A percentile compares a stretch with the other conserved stretches of the same genome.
Conservation (phyloP, 2,113 vertebrate genomes). For the Takifugu flavidus region DNA sequence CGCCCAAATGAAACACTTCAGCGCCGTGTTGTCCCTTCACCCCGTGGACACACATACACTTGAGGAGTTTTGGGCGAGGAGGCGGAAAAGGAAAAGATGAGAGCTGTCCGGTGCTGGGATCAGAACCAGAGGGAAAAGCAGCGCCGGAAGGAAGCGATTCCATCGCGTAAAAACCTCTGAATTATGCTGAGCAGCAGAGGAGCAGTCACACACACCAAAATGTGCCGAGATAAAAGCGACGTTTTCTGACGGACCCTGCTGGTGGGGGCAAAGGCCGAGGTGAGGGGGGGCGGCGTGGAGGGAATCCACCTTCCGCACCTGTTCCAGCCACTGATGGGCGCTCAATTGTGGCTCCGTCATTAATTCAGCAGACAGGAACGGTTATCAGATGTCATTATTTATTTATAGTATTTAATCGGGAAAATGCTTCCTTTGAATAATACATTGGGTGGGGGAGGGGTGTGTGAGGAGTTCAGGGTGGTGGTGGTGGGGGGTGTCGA, state of each 20-base stretch:
- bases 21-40: not conserved
- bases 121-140: constrained; percentile 11
- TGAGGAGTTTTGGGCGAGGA: not conserved
- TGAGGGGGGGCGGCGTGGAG: constrained; percentile 15
- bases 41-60: too few species aligned
- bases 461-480: constrained; percentile 24
- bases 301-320: constrained; percentile 26
- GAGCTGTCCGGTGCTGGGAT: constrained; percentile 66
- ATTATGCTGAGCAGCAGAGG: not conserved
- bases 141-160: not conserved
- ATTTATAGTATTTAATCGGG: constrained; percentile 74
- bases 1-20: constrained; percentile 28
- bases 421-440: constrained; percentile 74
- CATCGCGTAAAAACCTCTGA: not conserved
- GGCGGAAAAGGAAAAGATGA: constrained; percentile 10
- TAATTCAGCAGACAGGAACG: constrained; percentile 68
- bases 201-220: not conserved
- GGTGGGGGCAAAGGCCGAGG: constrained; percentile 39
- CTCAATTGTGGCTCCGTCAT: constrained; percentile 44
- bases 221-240: not conserved
- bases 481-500: constrained; percentile 30
- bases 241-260: constrained; percentile 3
- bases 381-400: constrained; percentile 73
- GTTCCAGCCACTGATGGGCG: constrained; percentile 36
- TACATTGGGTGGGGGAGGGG: constrained; percentile 61